Evolutionary conservation across 2,888 invertebrate species (phyloP).

Genomic region (Ypsolopha sequella): DNA sequence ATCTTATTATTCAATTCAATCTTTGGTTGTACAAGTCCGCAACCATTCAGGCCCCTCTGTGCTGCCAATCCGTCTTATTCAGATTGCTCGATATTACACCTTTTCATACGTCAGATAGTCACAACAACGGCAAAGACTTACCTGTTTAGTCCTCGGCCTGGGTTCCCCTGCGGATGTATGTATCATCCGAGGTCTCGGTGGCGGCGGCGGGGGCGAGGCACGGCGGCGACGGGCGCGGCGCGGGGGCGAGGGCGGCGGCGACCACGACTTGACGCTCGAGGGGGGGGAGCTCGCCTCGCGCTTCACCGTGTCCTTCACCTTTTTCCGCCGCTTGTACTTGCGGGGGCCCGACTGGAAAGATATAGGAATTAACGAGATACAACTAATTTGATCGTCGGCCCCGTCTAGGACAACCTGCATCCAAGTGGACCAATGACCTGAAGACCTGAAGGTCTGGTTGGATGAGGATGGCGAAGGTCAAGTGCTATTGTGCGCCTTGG

Average conservation of each 20-base stretch:
- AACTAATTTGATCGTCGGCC: not conserved
- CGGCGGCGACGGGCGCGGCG: slow-evolving; percentile 19
- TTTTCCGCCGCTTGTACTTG: slow-evolving; percentile 85
- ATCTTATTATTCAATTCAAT: too few relatives aligned
- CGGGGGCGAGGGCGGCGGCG: slow-evolving; percentile 50
- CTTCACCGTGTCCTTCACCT: slow-evolving; percentile 62
- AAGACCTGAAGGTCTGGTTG: slow-evolving; percentile 1
- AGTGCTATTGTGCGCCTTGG: too few relatives aligned
- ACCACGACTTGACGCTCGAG: slow-evolving; percentile 34
- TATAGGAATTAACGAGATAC: not conserved
- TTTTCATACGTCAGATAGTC: too few relatives aligned
- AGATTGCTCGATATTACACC: too few relatives aligned
- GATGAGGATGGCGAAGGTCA: slow-evolving; percentile 2
- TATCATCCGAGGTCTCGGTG: slow-evolving; percentile 80
- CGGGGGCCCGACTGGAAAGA: slow-evolving; percentile 74
- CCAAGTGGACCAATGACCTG: not conserved
- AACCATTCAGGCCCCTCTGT: too few relatives aligned
- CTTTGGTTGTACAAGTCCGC: too few relatives aligned
- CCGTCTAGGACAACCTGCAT: not conserved
- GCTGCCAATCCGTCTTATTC: too few relatives aligned
- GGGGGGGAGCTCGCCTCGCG: slow-evolving; percentile 23
- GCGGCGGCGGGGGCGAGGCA: slow-evolving; percentile 34
- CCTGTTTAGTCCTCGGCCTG: slow-evolving; percentile 75
- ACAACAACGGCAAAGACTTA: too few relatives aligned
- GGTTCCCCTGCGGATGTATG: slow-evolving; percentile 74